These are phyloP conservation scores for Xiphophorus maculatus DNA, from an alignment of 2,113 vertebrate species.

Conservation along the genomic window DNA sequence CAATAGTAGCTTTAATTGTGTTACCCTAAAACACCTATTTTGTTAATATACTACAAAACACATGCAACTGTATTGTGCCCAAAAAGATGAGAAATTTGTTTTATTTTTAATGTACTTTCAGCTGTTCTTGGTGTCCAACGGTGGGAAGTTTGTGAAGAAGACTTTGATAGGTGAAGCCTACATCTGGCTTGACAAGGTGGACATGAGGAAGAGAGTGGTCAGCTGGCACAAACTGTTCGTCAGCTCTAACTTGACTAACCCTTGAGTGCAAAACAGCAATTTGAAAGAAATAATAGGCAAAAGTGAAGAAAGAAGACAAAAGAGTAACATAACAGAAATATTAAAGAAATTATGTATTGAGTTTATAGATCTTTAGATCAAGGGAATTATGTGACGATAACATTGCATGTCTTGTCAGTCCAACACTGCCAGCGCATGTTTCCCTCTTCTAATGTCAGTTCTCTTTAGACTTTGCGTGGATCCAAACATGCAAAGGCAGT, in stretches of 20 bases:
- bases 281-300: slow-evolving; percentile 5
- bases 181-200: slow-evolving; percentile 99
- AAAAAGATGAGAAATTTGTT: neutral
- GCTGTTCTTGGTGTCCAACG: slow-evolving; percentile 97
- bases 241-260: slow-evolving; percentile 88
- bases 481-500: slow-evolving; percentile 39
- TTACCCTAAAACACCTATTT: neutral
- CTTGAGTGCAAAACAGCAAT: slow-evolving; percentile 53
- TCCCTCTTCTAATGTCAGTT: slow-evolving; percentile 27
- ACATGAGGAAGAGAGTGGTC: slow-evolving; percentile 97
- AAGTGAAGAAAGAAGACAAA: neutral
- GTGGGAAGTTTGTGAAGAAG: slow-evolving; percentile 99
- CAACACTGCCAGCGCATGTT: slow-evolving; percentile 71
- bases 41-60: neutral
- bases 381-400: slow-evolving; percentile 15
- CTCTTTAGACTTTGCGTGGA: slow-evolving; percentile 32
- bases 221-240: slow-evolving; percentile 98
- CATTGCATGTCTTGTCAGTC: slow-evolving; percentile 50
- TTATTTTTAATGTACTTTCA: slow-evolving; percentile 54
- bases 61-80: neutral
- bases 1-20: neutral
- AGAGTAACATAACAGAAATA: slow-evolving; percentile 7
- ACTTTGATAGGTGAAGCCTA: slow-evolving; percentile 97
- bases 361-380: slow-evolving; percentile 11
- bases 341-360: slow-evolving; percentile 30